Percentiles rank a stretch among this genome's conserved stretches.
Evolutionary conservation across 2,888 invertebrate genomes (phyloP).

Genomic region (Oxytorus armatus): DNA sequence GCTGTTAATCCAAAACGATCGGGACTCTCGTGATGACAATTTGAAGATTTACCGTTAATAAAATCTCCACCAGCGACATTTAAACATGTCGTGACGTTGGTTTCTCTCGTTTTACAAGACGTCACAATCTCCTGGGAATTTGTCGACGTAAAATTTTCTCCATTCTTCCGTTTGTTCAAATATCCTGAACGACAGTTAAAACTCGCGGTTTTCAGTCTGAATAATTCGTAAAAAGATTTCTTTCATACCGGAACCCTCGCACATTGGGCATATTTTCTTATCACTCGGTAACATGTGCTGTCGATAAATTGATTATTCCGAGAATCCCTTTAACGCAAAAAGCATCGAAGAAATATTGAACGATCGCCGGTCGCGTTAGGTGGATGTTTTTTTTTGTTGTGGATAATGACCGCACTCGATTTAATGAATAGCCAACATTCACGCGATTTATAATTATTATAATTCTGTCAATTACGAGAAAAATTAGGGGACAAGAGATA

Average conservation of each 20-base stretch:
- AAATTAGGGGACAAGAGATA: too few species aligned
- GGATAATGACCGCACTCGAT: background rate
- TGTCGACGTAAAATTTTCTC: conserved; percentile 1
- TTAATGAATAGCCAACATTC: too few species aligned
- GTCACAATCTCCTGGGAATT: background rate
- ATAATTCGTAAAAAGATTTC: background rate
- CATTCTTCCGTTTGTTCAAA: conserved; percentile 21
- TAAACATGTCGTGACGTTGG: background rate
- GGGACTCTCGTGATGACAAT: conserved; percentile 13
- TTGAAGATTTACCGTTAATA: background rate
- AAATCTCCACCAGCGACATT: conserved; percentile 2
- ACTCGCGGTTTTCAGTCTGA: background rate
- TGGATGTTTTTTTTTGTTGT: conserved; percentile 11
- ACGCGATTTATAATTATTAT: too few species aligned
- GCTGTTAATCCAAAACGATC: conserved; percentile 37
- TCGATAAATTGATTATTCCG: background rate
- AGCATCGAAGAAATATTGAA: background rate
- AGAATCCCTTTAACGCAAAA: background rate
- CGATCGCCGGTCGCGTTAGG: background rate
- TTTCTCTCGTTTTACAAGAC: background rate
- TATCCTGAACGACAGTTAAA: conserved; percentile 45
- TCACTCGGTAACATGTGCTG: conserved; percentile 25
- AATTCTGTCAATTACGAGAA: too few species aligned
- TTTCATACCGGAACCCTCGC: conserved; percentile 50
- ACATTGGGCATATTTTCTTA: conserved; percentile 51